Conservation (phyloP, 2,113 vertebrate species). For the Marmota flaviventris region DNA sequence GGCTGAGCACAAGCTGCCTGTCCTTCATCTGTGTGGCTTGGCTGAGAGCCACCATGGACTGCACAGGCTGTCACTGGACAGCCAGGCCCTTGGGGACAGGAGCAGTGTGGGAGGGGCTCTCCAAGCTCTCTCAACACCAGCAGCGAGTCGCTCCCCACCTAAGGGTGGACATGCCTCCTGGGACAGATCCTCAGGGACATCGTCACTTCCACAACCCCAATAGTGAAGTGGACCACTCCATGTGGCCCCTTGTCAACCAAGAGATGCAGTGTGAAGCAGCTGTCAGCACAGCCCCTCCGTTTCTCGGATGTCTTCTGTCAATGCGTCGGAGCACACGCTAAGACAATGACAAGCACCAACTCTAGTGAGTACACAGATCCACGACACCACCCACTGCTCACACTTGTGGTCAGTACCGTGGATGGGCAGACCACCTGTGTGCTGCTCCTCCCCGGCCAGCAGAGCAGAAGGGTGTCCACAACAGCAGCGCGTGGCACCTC, state of each 20-base stretch:
- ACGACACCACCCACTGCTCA: too few relatives aligned
- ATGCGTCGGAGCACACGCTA: neutral
- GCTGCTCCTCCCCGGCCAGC: too few relatives aligned
- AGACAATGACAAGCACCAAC: neutral
- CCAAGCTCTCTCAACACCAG: neutral
- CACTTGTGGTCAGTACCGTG: too few relatives aligned
- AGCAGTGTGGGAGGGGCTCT: neutral
- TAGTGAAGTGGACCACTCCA: neutral
- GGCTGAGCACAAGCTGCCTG: accelerated
- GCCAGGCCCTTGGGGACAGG: too few relatives aligned
- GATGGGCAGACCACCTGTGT: too few relatives aligned
- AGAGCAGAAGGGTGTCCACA: too few relatives aligned
- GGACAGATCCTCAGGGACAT: too few relatives aligned
- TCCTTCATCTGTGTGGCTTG: neutral
- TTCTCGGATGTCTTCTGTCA: neutral
- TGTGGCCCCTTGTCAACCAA: neutral
- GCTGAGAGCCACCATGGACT: too few relatives aligned
- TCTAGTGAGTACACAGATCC: too few relatives aligned
- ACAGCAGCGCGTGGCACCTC: too few relatives aligned
- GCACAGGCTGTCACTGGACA: too few relatives aligned
- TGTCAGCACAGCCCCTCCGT: neutral
- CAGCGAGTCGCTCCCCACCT: neutral
- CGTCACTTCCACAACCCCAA: too few relatives aligned
- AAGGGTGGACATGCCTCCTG: neutral
- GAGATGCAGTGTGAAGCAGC: neutral